Evolutionary conservation across 2,888 invertebrate genomes (phyloP), one percentile per base, ranked within the genome.

Genomic region (Drosophila paranaensis): DNA sequence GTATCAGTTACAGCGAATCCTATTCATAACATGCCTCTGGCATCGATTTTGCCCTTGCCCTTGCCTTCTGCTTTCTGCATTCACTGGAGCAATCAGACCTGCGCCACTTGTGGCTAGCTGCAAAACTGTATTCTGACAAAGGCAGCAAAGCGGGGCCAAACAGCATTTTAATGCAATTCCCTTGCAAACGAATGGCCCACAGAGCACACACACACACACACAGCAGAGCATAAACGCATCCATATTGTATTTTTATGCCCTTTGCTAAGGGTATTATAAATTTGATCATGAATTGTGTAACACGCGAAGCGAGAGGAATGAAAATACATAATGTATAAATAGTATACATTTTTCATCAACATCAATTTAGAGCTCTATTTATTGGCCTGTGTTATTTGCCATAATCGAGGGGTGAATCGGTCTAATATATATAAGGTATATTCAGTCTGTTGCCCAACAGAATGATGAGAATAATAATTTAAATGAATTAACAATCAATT

Each of bases 101-200:
- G 33, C 33, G 33, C 33, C 50, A 35, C 33, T 50, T 50, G 43
- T 51, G 74, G 33, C 53, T 53, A 66, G 61, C 68, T 55, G 68
- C 71, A 75, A 69, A 20, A 60, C 37, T 20, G 54, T 53, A 53
- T 60, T 66, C 54, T 46, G 56, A 60, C 66, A 69, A 71, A 81
- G 81, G 75, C 71, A 75, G 63, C 53, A 75, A 65, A 77, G 35
- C 66, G 30, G 37, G 30, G n/a, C 53, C 51, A 66, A 66, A 46
- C 53, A 54, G 55, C 61, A 74, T 65, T 79, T 67, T 53, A 74
- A 88, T 72, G 76, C 79, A 88, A 82, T 77, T 87, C 67, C 70
- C 68, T 69, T 39, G 53, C 60, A 57, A 81, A 74, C 71, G 74
- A 77, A 74, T 63, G 53, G 40, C 40, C n/a, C n/a, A 9, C 16